phyloP scores from a whole-genome alignment of 2,888 invertebrate genomes.

The Stratiomys singularior region DNA sequence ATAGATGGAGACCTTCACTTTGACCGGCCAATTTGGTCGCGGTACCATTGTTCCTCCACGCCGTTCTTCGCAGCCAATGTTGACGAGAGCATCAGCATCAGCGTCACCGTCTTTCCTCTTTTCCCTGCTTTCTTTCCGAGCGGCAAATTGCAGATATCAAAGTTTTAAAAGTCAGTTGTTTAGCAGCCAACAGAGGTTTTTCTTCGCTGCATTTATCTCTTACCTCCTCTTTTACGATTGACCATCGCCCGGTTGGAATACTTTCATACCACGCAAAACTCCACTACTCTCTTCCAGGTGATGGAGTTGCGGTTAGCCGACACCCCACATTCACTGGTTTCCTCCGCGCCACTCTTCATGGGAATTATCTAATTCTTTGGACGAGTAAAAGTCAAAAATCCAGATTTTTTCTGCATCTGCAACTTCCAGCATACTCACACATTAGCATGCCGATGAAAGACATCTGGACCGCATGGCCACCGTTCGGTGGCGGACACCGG shows the following conservation, averaged over 20 bases:
- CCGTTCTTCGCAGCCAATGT: neutral
- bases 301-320: neutral
- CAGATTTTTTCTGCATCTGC: constrained; percentile 11
- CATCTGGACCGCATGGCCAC: constrained; percentile 1
- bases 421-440: neutral
- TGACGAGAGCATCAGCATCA: constrained; percentile 3
- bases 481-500: no score
- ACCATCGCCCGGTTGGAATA: constrained; percentile 11
- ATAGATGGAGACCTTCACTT: constrained; percentile 52
- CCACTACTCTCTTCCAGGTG: neutral
- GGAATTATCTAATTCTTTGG: constrained; percentile 18
- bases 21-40: constrained; percentile 9
- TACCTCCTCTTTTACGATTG: constrained; percentile 23
- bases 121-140: constrained; percentile 30
- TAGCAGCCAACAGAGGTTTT: neutral
- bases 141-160: neutral
- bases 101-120: constrained; percentile 18
- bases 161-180: constrained; percentile 10
- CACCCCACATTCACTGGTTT: neutral
- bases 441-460: constrained; percentile 29
- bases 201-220: constrained; percentile 11
- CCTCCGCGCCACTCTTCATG: neutral
- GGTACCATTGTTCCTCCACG: constrained; percentile 24
- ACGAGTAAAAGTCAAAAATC: constrained; percentile 42
- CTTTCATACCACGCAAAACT: neutral